Percentiles rank a stretch among this genome's conserved stretches.
Conservation (phyloP, 2,797 vertebrate genomes). For the Spinibarbus caldwelli region DNA sequence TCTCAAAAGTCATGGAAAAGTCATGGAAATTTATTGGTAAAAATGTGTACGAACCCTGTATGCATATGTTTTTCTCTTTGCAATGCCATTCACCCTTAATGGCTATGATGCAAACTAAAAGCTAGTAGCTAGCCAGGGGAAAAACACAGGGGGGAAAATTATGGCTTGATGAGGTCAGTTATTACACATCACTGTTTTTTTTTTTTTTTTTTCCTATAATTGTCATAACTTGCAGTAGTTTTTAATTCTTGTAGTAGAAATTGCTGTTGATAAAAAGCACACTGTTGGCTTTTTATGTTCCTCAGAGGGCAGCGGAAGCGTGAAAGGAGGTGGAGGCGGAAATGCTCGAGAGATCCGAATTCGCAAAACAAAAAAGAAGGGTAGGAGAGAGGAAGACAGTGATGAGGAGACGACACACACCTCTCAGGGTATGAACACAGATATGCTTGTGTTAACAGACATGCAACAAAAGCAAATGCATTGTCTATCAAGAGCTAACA, state of each 20-base stretch:
- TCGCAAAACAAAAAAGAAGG: slow-evolving; percentile 93
- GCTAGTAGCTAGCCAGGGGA: not conserved
- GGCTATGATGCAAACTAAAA: not conserved
- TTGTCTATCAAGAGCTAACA: no score
- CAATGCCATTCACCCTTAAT: not conserved
- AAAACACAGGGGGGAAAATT: not conserved
- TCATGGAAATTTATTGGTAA: no score
- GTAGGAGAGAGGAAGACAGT: slow-evolving; percentile 88
- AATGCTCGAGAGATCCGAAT: slow-evolving; percentile 92
- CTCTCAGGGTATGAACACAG: slow-evolving; percentile 69
- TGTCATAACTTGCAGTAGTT: not conserved
- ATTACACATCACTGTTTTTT: not conserved
- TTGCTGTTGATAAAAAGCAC: not conserved
- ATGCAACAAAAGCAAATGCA: no score
- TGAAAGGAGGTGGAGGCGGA: slow-evolving; percentile 83
- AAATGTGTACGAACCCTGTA: no score
- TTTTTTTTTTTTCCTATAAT: not conserved
- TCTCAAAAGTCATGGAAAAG: no score
- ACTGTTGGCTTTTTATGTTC: not conserved
- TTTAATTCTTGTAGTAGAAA: not conserved
- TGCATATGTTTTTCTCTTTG: not conserved
- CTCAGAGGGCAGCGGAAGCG: slow-evolving; percentile 88
- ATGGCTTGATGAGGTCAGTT: not conserved
- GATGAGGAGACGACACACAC: slow-evolving; percentile 83
- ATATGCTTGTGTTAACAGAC: no score